phyloP scores from a whole-genome alignment of 2,797 vertebrate genomes.

The Falco peregrinus region DNA sequence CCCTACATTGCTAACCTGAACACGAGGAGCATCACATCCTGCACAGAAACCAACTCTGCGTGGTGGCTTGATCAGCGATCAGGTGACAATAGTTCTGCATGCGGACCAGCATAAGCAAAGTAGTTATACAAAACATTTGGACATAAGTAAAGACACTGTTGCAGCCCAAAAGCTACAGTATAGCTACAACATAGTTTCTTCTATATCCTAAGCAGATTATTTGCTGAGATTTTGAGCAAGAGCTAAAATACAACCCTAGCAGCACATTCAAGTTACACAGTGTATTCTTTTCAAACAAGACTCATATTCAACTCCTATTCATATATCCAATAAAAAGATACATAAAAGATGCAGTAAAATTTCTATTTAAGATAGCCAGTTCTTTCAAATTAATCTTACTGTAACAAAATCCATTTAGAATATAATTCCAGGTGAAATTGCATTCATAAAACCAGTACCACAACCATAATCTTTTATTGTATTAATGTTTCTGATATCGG shows the following conservation, averaged over 20 bases:
- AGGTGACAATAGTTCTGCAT: accelerated
- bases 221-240: neutral
- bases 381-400: slow-evolving; percentile 47
- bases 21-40: neutral
- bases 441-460: slow-evolving; percentile 36
- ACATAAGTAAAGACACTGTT: neutral
- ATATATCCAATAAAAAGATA: slow-evolving; percentile 1
- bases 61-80: accelerated
- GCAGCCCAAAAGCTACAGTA: neutral
- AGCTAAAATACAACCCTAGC: neutral
- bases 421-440: slow-evolving; percentile 46
- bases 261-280: slow-evolving; percentile 24
- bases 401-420: slow-evolving; percentile 39
- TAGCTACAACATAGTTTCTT: neutral
- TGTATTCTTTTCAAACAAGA: slow-evolving; percentile 21
- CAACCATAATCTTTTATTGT: slow-evolving; percentile 26
- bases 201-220: neutral
- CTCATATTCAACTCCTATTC: neutral
- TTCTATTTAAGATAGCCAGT: slow-evolving; percentile 31
- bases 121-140: accelerated
- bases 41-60: neutral
- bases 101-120: neutral
- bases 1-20: accelerated
- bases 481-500: slow-evolving; percentile 18
- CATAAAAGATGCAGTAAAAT: slow-evolving; percentile 48